A percentile compares a stretch with the other conserved stretches of the same genome.
Conservation (phyloP, 2,888 invertebrate genomes). For the Aphodius granarius region DNA sequence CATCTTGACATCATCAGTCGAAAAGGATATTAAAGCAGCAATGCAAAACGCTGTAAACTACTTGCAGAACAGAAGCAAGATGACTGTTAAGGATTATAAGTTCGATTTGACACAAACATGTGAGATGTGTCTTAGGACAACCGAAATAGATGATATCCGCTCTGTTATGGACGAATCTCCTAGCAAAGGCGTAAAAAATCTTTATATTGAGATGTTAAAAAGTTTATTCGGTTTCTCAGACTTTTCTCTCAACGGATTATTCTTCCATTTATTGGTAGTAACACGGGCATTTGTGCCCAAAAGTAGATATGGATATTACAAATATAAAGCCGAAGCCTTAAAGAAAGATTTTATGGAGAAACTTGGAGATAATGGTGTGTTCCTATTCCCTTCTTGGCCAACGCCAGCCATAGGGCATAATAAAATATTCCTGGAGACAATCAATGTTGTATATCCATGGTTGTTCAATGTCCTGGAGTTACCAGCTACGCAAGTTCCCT, state of each 20-base stretch:
- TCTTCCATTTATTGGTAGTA: constrained; percentile 18
- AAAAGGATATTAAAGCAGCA: constrained; percentile 55
- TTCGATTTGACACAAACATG: constrained; percentile 55
- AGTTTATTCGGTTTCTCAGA: constrained; percentile 25
- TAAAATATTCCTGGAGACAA: constrained; percentile 60
- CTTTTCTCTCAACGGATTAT: constrained; percentile 26
- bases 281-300: constrained; percentile 19
- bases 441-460: constrained; percentile 66
- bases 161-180: constrained; percentile 54
- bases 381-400: constrained; percentile 72
- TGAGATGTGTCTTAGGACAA: constrained; percentile 57
- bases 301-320: constrained; percentile 20
- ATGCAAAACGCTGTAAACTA: constrained; percentile 57
- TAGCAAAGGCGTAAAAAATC: constrained; percentile 12
- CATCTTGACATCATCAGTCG: constrained; percentile 47
- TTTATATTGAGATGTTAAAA: constrained; percentile 29
- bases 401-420: constrained; percentile 67
- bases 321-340: constrained; percentile 13
- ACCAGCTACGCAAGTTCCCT: constrained; percentile 75
- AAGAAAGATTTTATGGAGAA: constrained; percentile 45
- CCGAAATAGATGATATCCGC: constrained; percentile 59
- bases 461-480: constrained; percentile 72
- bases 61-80: constrained; percentile 56
- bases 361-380: constrained; percentile 71
- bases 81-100: constrained; percentile 35